Base-by-base conservation (phyloP, 2,113 vertebrate genomes). In the Apodemus speciosus region DNA sequence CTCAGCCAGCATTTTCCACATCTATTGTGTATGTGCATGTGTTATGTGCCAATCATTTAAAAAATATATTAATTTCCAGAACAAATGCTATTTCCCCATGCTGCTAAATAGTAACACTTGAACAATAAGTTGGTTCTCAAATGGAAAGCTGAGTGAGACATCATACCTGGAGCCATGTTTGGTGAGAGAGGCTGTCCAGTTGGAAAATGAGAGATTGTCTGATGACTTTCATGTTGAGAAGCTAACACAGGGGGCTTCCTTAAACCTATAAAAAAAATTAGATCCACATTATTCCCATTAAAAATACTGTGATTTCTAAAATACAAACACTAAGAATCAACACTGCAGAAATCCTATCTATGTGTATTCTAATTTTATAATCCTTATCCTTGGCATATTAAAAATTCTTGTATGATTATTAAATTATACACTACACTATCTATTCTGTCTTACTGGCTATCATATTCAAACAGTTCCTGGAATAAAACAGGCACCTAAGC, bases 221-320 rank as follows among this genome's bases (percentile, higher is more conserved):
- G 98, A 81, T 95, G 97, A 77, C 35, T 94, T 95, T 97, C 97
- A 68, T 72, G 95, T 76, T 93, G 97, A 96, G 97, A 92, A 97
- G 94, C 91, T 94, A 97, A 98, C 96, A 98, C 94, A 88, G 96
- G 97, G 0, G 98, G 97, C 90, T 98, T 98, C 97, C 97, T 98
- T 95, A 98, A 96, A 97, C 96, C 98, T 98, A 72, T 43, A 97
- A 49, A 93, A 96, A 96, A 27, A 96, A 89, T 96, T 1, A 96
- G 11, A 94, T 64, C 23, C 30, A 38, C 60, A 91, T 96, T 66
- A 96, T 89, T 93, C 10, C 18, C 25, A 88, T 0, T 68, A 23
- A 69, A 68, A 69, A 62, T 51, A 93, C 4, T 72, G 73, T 73
- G 4, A 81, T 90, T 92, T 86, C 35, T 84, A 84, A 90, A 96